A percentile compares a stretch with the other conserved stretches of the same genome.
phyloP scores from a whole-genome alignment of 2,888 invertebrate species.

The Coenonympha glycerion region DNA sequence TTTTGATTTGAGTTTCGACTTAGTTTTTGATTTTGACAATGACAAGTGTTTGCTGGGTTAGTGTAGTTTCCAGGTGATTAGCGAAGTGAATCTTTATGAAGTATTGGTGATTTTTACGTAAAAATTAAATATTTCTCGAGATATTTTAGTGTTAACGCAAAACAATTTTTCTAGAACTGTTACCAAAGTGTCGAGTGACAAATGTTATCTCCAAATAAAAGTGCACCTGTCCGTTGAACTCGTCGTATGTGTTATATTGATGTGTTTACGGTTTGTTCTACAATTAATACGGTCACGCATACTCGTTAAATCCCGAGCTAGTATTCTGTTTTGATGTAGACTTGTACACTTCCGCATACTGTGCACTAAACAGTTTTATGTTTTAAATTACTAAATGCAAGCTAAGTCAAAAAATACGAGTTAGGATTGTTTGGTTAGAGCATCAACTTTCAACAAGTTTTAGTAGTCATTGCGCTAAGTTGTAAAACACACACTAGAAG shows the following conservation, averaged over 20 bases:
- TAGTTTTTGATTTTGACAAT: too few species aligned
- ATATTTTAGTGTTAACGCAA: background rate
- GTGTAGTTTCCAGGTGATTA: background rate
- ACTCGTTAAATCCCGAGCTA: conserved; percentile 25
- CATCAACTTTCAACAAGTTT: background rate
- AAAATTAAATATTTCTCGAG: conserved; percentile 3
- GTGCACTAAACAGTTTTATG: background rate
- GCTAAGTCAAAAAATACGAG: background rate
- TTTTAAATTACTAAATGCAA: background rate
- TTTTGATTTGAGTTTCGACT: too few species aligned
- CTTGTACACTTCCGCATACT: background rate
- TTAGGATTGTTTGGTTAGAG: background rate
- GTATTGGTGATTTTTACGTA: conserved; percentile 20
- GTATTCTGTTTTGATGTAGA: background rate
- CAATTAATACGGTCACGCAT: conserved; percentile 54
- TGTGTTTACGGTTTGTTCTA: conserved; percentile 62
- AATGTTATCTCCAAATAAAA: conserved; percentile 11
- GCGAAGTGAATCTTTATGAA: conserved; percentile 21
- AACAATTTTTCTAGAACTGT: conserved; percentile 8
- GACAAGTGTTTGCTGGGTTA: background rate
- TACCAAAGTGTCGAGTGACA: conserved; percentile 16
- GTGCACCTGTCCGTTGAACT: conserved; percentile 12
- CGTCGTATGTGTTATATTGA: conserved; percentile 49
- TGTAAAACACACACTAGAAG: background rate
- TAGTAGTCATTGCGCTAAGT: background rate